Base-by-base conservation (phyloP, 2,113 vertebrate species). In the Tretioscincus oriximinensis region DNA sequence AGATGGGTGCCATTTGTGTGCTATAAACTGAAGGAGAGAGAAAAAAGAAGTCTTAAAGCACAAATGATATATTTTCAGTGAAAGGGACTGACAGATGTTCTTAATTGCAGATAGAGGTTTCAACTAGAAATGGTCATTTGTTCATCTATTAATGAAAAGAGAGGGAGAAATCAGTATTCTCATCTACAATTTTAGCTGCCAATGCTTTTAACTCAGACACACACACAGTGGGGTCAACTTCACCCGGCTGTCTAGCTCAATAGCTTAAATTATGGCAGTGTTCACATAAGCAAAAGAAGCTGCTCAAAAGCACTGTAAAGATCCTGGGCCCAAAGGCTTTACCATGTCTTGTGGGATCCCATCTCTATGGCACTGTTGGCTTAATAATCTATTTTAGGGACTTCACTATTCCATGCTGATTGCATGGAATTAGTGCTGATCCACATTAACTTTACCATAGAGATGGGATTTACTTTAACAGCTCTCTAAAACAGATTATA, bases 71-170 rank as follows among this genome's bases (percentile, higher is more conserved):
- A 83, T 68, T 88, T 86, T 35, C 76, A 87, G 14, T 86, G 86
- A 90, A 91, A 89, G 74, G 65, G 22, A 80, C 80, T 0, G 58
- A 83, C 91, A 93, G 88, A 89, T 92, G 90, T 72, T 87, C 84
- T 86, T 83, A 86, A 84, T 72, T 81, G 86, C 70, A 77, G 65
- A 77, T 75, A 81, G 67, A 84, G 86, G 87, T 84, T 74, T 70
- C 31, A 76, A 81, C 35, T 18, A 74, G 71, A 83, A 68, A 83
- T 26, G 73, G 41, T 26, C 78, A 73, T 28, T 49, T 80, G 24
- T 31, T 4, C 7, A 22, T 12, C 41, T 26, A 60, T 76, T 81
- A 75, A 58, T 58, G 31, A n/a, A 75, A 66, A 66, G 75, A 29
- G 31, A 26, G 28, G n/a, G 16, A 81, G 24, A 29, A 26, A 81